Conservation (phyloP, 2,888 invertebrate genomes). For the Epistrophe eligans region DNA sequence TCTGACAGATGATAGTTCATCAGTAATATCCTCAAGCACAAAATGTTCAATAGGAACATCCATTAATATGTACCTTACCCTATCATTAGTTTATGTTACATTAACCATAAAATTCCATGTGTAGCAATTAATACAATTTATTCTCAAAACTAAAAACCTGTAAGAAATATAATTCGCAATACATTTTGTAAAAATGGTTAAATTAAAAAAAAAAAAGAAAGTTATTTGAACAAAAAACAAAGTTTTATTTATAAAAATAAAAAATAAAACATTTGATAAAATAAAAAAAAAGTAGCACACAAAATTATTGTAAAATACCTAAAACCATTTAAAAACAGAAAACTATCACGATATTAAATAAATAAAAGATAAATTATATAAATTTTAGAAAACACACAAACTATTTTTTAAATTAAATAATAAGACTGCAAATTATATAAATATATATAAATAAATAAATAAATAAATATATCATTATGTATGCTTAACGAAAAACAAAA, state of each 20-base stretch:
- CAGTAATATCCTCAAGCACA: conserved; percentile 64
- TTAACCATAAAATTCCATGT: conserved; percentile 42
- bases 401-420: conserved; percentile 73
- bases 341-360: conserved; percentile 34
- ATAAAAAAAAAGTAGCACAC: conserved; percentile 7
- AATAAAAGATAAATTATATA: not conserved
- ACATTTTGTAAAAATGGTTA: conserved; percentile 56
- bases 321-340: conserved; percentile 26
- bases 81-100: conserved; percentile 49
- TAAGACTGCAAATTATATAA: conserved; percentile 72
- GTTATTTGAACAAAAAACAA: conserved; percentile 2
- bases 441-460: too few species aligned
- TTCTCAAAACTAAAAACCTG: not conserved
- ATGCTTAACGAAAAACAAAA: conserved; percentile 48
- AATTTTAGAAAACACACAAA: conserved; percentile 38
- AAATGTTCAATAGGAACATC: conserved; percentile 64
- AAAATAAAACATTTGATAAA: not conserved
- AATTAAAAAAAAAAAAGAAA: conserved; percentile 13
- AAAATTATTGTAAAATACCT: conserved; percentile 57
- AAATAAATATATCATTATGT: conserved; percentile 35
- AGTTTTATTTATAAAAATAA: conserved; percentile 24
- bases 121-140: conserved; percentile 57
- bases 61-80: conserved; percentile 69
- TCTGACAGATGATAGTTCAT: conserved; percentile 80
- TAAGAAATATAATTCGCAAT: conserved; percentile 40